Percentiles rank a stretch among this genome's conserved stretches.
Evolutionary conservation across 2,113 vertebrate genomes (phyloP).

Genomic region (Mugil cephalus): DNA sequence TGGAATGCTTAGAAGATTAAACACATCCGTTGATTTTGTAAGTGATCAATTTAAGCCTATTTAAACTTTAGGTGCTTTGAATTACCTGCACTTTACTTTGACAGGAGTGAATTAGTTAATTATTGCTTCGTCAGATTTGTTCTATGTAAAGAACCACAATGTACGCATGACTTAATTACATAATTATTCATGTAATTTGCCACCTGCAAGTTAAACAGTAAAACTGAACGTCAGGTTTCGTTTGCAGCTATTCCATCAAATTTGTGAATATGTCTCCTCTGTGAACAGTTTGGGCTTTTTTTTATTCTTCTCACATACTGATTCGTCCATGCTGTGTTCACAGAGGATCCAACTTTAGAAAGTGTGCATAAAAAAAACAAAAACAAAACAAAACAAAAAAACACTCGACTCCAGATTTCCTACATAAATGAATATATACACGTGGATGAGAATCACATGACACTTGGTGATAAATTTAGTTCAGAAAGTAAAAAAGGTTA

Average conservation of each 20-base stretch:
- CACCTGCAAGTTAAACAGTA: not conserved
- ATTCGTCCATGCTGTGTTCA: not conserved
- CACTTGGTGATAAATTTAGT: not conserved
- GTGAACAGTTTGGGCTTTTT: not conserved
- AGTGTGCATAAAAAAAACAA: not conserved
- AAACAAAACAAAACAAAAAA: not conserved
- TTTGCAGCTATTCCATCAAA: not conserved
- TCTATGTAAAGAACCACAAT: not conserved
- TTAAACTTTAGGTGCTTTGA: too few relatives aligned
- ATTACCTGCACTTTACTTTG: not conserved
- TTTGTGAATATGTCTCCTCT: not conserved
- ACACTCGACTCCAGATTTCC: not conserved
- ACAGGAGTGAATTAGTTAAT: not conserved
- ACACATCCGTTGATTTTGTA: too few relatives aligned
- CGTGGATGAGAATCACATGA: not conserved
- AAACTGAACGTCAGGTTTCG: not conserved
- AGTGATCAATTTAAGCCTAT: too few relatives aligned
- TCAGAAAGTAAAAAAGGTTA: not conserved
- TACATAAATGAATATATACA: not conserved
- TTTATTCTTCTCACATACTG: not conserved
- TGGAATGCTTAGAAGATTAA: too few relatives aligned
- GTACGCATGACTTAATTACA: not conserved
- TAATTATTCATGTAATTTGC: constrained; percentile 7
- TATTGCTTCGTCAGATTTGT: not conserved
- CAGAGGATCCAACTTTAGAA: not conserved